Evolutionary conservation across 2,888 invertebrate species (phyloP), one percentile per base, ranked within the genome.

Genomic region (Hetaerina titia): DNA sequence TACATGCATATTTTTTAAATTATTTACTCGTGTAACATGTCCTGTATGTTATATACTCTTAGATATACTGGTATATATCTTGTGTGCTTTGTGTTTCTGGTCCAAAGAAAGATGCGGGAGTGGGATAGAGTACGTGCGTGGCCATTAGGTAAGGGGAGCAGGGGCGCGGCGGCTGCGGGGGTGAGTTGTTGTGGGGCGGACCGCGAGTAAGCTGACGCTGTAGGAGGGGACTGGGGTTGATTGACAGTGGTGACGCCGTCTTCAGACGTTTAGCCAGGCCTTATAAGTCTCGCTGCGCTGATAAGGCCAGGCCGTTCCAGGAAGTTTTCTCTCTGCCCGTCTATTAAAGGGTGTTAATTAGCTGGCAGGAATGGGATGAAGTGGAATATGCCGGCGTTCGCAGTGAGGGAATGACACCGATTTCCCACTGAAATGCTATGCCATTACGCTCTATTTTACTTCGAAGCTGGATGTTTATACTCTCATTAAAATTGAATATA

Each of bases 291-390:
- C 69, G 69, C 88, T 19, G 17, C 15, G 56, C 56, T 45, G 88
- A 88, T 88, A 88, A 88, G 56, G n/a, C 45, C 6, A 5, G 88
- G 15, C 56, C 88, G 45, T 31, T 88, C 88, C 31, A 56, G 56
- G 88, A 13, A 88, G 88, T 56, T 56, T 22, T 69, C 69, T 69
- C n/a, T n/a, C 69, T 69, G 7, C n/a, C 19, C 88, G 56, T 88
- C 56, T 56, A 56, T n/a, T 69, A 56, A 45, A 88, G 88, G 88
- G 88, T 56, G 88, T 88, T 88, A 88, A 88, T 88, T 88, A 56
- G 88, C 88, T 45, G 19, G 88, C 15, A 45, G 88, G 56, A 64
- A 69, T n/a, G 7, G n/a, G n/a, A 69, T 2, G 69, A 69, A 69
- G 69, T 69, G 69, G 69, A 69, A 69, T 69, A 22, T n/a, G 69